A percentile compares a stretch with the other conserved stretches of the same genome.
Conservation (phyloP, 2,888 invertebrate genomes). For the Cantharis nigra region DNA sequence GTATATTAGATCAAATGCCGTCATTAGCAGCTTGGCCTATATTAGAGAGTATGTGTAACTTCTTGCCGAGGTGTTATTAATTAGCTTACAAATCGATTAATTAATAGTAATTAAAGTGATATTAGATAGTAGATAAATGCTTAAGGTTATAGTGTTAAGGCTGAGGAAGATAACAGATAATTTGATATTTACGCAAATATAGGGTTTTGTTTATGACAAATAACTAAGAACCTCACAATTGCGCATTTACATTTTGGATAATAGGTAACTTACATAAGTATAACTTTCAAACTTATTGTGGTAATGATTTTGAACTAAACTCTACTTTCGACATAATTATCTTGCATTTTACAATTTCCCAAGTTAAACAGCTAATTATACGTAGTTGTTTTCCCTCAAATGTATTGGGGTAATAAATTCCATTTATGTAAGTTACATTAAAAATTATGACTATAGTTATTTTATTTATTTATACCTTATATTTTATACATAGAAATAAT, state of each 20-base stretch:
- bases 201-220: background rate
- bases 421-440: background rate
- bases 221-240: background rate
- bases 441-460: background rate
- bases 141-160: background rate
- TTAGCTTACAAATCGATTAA: constrained; percentile 3
- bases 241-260: background rate
- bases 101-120: constrained; percentile 2
- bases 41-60: background rate
- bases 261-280: background rate
- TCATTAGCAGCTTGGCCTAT: background rate
- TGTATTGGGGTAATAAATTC: background rate
- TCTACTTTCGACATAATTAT: background rate
- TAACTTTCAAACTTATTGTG: background rate
- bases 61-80: constrained; percentile 1
- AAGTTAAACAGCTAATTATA: background rate
- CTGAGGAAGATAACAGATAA: background rate
- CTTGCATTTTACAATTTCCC: background rate
- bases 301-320: background rate
- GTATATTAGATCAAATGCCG: background rate
- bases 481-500: background rate
- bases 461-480: background rate
- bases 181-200: background rate
- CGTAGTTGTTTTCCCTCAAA: background rate
- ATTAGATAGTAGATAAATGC: constrained; percentile 3